These are phyloP conservation scores for Palythoa caribaeorum DNA, from an alignment of 92 coral and sea anemone species.

Conservation along the genomic window DNA sequence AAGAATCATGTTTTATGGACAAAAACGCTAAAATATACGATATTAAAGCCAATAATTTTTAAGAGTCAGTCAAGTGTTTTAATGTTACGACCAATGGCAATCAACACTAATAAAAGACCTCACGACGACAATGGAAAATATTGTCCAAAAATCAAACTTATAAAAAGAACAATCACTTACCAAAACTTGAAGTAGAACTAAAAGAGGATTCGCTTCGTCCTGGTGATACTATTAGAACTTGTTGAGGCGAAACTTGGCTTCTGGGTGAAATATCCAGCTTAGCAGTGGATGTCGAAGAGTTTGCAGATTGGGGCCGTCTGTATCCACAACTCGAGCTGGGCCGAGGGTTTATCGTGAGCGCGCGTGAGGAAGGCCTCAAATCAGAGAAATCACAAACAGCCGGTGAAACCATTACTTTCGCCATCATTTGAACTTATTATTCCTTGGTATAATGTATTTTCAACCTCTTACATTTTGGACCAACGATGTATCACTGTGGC, in stretches of 20 bases:
- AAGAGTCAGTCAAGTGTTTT: neutral
- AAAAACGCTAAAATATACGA: neutral
- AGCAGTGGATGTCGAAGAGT: conserved; percentile 51
- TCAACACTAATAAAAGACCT: neutral
- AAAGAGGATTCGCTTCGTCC: conserved; percentile 73
- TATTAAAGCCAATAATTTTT: neutral
- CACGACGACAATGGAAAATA: neutral
- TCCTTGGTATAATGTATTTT: neutral
- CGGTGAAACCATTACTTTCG: conserved; percentile 86
- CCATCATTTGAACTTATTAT: conserved; percentile 54
- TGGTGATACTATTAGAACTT: conserved; percentile 44
- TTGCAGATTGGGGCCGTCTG: conserved; percentile 74
- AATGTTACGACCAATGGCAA: neutral
- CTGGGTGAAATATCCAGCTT: conserved; percentile 69
- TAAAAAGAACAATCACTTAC: conserved; percentile 60
- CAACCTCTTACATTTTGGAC: neutral
- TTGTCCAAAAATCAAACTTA: neutral
- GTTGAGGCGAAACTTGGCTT: conserved; percentile 48
- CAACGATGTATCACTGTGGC: neutral
- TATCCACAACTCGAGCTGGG: conserved; percentile 69
- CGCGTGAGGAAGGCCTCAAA: conserved; percentile 83
- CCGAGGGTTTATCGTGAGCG: conserved; percentile 76
- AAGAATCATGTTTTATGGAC: no score
- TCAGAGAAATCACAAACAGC: conserved; percentile 82
- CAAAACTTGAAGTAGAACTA: conserved; percentile 67